These are phyloP conservation scores for Apamea anceps DNA, from an alignment of 2,888 invertebrate genomes.

Conservation along the genomic window DNA sequence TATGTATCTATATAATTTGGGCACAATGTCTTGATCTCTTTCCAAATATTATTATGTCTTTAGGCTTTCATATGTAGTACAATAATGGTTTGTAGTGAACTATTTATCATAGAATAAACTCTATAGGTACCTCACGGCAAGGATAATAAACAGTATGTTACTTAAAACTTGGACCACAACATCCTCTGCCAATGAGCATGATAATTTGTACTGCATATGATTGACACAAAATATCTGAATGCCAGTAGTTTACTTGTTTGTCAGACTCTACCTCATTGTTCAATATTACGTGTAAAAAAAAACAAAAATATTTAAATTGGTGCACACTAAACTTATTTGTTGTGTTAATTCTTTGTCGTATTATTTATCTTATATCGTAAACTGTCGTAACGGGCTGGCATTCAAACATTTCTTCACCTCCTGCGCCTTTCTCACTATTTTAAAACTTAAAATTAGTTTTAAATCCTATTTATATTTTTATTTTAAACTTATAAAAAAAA, in stretches of 20 bases:
- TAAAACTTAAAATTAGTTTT: conserved; percentile 36
- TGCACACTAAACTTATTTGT: neutral
- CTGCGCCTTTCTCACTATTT: conserved; percentile 49
- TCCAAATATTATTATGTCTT: conserved; percentile 52
- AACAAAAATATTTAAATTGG: neutral
- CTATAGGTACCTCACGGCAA: conserved; percentile 9
- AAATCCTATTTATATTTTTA: conserved; percentile 30
- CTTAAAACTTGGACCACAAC: conserved; percentile 22
- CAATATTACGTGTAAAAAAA: neutral
- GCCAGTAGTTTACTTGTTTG: conserved; percentile 33
- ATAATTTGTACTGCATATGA: conserved; percentile 63
- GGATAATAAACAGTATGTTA: neutral
- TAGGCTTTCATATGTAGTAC: conserved; percentile 58
- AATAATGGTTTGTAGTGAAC: conserved; percentile 37
- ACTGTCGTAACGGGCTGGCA: conserved; percentile 46
- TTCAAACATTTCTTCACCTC: conserved; percentile 39
- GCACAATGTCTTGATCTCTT: conserved; percentile 66
- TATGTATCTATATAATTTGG: conserved; percentile 66
- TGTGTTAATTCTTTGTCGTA: conserved; percentile 7
- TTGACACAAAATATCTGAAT: conserved; percentile 31
- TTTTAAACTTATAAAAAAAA: conserved; percentile 32
- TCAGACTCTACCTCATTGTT: conserved; percentile 14
- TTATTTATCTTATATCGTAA: conserved; percentile 18
- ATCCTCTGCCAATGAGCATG: conserved; percentile 9
- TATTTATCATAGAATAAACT: conserved; percentile 19